Conservation (phyloP, 2,113 vertebrate genomes). For the Pteronura brasiliensis region DNA sequence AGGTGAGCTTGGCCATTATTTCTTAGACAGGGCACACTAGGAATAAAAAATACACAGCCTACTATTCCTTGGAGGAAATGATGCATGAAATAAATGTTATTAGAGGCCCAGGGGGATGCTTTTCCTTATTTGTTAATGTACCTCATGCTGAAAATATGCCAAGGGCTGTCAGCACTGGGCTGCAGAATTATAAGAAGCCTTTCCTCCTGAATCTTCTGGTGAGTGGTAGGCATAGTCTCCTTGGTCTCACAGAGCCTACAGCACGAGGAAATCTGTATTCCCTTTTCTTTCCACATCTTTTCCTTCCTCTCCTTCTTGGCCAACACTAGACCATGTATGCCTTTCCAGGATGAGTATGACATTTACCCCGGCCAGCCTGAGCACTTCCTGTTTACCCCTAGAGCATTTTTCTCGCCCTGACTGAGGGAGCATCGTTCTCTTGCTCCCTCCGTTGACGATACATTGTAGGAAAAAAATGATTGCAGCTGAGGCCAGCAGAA, state of each 20-base stretch:
- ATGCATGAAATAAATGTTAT: constrained; percentile 77
- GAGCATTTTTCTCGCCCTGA: constrained; percentile 52
- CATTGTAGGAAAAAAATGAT: constrained; percentile 8
- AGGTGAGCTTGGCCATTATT: constrained; percentile 67
- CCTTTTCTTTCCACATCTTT: too few species aligned
- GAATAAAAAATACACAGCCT: constrained; percentile 58
- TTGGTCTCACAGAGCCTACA: not conserved
- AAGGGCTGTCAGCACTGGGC: constrained; percentile 49
- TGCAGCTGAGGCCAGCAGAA: constrained; percentile 12
- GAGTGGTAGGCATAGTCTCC: not conserved
- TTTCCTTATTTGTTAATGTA: constrained; percentile 75
- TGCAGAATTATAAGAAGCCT: not conserved
- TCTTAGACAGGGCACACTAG: constrained; percentile 58
- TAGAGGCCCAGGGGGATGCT: constrained; percentile 69
- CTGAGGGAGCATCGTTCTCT: constrained; percentile 35
- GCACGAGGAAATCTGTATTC: not conserved
- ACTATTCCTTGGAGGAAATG: constrained; percentile 71
- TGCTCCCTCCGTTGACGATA: constrained; percentile 32
- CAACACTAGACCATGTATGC: not conserved
- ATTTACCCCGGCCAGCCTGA: not conserved
- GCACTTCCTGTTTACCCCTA: constrained; percentile 7
- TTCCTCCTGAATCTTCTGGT: not conserved
- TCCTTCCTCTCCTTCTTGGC: not conserved
- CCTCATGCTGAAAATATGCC: constrained; percentile 66
- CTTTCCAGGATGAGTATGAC: not conserved